Conservation (phyloP, 2,888 invertebrate species). For the Clepsis dumicolana region DNA sequence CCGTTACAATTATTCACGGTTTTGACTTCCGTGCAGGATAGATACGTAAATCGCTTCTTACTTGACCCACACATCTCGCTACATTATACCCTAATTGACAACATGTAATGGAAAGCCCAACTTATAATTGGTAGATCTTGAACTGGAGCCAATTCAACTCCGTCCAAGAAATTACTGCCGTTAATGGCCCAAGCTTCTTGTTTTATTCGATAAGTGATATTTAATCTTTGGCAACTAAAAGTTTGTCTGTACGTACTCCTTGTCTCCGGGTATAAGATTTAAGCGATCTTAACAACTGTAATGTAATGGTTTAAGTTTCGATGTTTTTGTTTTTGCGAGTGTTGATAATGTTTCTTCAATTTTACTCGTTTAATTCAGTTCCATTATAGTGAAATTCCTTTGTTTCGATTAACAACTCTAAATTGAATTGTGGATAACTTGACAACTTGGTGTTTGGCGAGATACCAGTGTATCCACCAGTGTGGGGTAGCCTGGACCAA, state of each 20-base stretch:
- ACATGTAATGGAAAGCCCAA: constrained; percentile 43
- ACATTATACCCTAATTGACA: constrained; percentile 45
- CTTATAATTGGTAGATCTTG: constrained; percentile 44
- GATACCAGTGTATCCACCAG: no score
- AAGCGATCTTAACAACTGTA: neutral
- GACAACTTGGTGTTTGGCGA: no score
- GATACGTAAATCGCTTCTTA: neutral
- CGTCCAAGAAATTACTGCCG: constrained; percentile 33
- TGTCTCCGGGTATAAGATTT: constrained; percentile 9
- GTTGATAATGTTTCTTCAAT: no score
- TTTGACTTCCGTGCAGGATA: no score
- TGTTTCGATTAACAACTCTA: no score
- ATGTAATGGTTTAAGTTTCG: no score
- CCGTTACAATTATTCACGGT: no score
- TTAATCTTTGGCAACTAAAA: constrained; percentile 31
- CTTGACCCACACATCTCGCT: constrained; percentile 19
- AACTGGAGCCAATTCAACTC: constrained; percentile 39
- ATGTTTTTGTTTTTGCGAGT: no score
- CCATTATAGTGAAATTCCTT: no score
- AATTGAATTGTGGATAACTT: no score
- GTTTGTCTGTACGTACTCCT: constrained; percentile 14
- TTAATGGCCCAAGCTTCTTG: constrained; percentile 36
- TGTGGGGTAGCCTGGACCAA: no score
- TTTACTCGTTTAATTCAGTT: neutral
- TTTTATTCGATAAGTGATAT: constrained; percentile 33